Base-by-base conservation (phyloP, 2,888 invertebrate genomes). In the Prionchulus punctatus region DNA sequence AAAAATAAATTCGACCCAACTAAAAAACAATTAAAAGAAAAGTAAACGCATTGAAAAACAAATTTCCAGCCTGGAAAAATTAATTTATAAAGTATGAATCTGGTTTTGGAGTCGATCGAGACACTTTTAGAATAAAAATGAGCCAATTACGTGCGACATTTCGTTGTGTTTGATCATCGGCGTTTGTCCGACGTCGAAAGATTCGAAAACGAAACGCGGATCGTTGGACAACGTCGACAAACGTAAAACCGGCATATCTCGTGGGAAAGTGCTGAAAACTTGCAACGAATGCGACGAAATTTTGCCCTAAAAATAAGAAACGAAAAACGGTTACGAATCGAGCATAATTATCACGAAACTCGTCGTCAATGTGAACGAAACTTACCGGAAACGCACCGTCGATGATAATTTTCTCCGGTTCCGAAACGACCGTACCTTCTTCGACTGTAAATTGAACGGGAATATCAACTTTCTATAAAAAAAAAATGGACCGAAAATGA, bases 311-410 rank as follows among this genome's bases (percentile, higher is more conserved):
- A 77, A 72, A 55, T 49, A 48, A n/a, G n/a, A n/a, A n/a, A n/a
- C n/a, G n/a, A n/a, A n/a, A n/a, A n/a, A n/a, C n/a, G n/a, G n/a
- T n/a, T n/a, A n/a, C 18, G 36, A 12, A 36, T 36, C 36, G 12
- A 36, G 18, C 18, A 18, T 36, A 36, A 36, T 7, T 18, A 18
- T 36, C 18, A 36, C 36, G 36, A 51, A 31, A n/a, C n/a, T n/a
- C n/a, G n/a, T n/a, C n/a, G n/a, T n/a, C n/a, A n/a, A n/a, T n/a
- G n/a, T n/a, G n/a, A n/a, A n/a, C 52, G 28, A 31, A 25, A 78
- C 80, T 79, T 75, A 84, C 85, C 60, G 85, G 87, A 78, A 85
- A 87, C 66, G 84, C 84, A 70, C 83, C 81, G 61, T 81, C 80
- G 70, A 86, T 83, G 53, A 81, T 76, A 31, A 86, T 73, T 65